Conservation (phyloP, 2,113 vertebrate genomes). For the Anoplopoma fimbria region DNA sequence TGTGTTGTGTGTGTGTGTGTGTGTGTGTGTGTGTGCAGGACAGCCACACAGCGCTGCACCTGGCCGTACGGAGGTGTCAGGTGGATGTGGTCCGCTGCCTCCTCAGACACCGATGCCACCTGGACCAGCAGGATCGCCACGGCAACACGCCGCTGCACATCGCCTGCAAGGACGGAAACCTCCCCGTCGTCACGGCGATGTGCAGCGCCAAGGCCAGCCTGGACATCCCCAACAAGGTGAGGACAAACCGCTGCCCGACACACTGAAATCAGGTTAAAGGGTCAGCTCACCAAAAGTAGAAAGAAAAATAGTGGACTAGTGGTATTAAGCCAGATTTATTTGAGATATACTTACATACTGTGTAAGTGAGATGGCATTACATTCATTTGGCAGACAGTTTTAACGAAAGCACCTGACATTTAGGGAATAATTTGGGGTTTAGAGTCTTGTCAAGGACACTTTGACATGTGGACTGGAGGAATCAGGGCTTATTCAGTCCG, state of each 20-base stretch:
- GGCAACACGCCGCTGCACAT: slow-evolving; percentile 95
- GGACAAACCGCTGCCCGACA: background rate
- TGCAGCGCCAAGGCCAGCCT: slow-evolving; percentile 88
- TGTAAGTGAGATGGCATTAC: too few species aligned
- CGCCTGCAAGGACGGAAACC: slow-evolving; percentile 96
- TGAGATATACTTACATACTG: too few species aligned
- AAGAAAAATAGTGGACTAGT: too few species aligned
- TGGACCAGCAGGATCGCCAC: slow-evolving; percentile 95
- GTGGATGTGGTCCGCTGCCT: slow-evolving; percentile 94
- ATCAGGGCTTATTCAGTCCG: too few species aligned
- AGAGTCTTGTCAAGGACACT: too few species aligned
- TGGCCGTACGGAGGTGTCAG: slow-evolving; percentile 95
- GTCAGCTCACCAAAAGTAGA: too few species aligned
- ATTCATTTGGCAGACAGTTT: too few species aligned
- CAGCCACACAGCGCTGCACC: slow-evolving; percentile 94
- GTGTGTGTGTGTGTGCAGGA: slow-evolving; percentile 76
- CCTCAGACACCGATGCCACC: slow-evolving; percentile 85
- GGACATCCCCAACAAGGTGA: slow-evolving; percentile 94
- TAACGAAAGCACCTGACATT: too few species aligned
- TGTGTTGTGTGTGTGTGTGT: background rate
- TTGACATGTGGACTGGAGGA: too few species aligned
- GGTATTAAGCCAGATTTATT: too few species aligned
- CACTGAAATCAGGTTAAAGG: too few species aligned
- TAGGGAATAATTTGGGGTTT: background rate
- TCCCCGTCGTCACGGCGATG: slow-evolving; percentile 89